Percentiles rank a stretch among this genome's conserved stretches.
Evolutionary conservation across 2,888 invertebrate genomes (phyloP).

Genomic region (Alloscopus bannaensis): DNA sequence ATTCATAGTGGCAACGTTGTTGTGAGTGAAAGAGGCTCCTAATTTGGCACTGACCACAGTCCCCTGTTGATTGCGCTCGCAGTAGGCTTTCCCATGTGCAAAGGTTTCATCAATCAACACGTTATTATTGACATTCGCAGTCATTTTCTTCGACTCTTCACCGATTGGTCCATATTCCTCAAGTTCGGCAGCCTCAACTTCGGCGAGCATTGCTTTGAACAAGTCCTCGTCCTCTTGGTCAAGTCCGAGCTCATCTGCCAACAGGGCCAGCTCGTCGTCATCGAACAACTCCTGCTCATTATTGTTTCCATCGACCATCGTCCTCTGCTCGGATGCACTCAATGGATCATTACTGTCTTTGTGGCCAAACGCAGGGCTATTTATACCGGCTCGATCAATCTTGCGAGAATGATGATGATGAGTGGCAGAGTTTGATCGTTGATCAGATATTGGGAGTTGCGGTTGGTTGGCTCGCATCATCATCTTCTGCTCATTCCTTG

Average conservation of each 20-base stretch:
- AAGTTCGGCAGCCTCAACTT: conserved; percentile 60
- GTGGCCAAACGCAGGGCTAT: conserved; percentile 7
- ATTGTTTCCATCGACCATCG: conserved; percentile 58
- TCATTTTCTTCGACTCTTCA: conserved; percentile 16
- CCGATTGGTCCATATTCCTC: conserved; percentile 58
- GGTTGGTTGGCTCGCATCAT: background rate
- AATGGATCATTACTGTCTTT: conserved; percentile 34
- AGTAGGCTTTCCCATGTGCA: conserved; percentile 43
- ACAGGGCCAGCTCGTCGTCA: conserved; percentile 72
- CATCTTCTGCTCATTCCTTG: conserved; percentile 11
- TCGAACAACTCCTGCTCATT: conserved; percentile 66
- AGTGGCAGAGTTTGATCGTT: too few species aligned
- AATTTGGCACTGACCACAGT: conserved; percentile 65
- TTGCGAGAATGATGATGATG: background rate
- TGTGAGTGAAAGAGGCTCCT: conserved; percentile 32
- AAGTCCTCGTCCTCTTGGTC: conserved; percentile 71
- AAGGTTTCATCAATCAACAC: conserved; percentile 37
- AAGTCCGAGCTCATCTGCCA: conserved; percentile 71
- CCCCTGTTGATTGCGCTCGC: conserved; percentile 55
- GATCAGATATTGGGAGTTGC: too few species aligned
- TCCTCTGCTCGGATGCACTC: conserved; percentile 13
- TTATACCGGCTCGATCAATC: conserved; percentile 22
- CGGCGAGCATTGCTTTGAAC: conserved; percentile 66
- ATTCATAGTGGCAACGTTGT: conserved; percentile 17
- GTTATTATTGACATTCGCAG: conserved; percentile 32